Evolutionary conservation across 2,888 invertebrate genomes (phyloP).

Genomic region (Ornithoptera alexandrae): DNA sequence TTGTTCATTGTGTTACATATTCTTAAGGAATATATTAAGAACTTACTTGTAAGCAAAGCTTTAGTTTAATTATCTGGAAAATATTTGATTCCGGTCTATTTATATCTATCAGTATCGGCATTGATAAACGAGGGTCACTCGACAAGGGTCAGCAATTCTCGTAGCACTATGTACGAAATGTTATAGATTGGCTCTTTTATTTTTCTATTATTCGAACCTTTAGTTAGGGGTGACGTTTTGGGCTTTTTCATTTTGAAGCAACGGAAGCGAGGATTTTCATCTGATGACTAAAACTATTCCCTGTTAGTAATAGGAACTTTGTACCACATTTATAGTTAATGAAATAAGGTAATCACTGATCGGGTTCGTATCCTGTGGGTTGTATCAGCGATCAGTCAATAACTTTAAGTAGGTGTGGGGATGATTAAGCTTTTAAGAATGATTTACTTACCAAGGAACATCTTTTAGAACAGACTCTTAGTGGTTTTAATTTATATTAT

Average conservation of each 20-base stretch:
- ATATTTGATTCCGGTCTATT: neutral
- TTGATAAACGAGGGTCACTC: neutral
- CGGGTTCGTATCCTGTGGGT: neutral
- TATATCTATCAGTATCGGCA: neutral
- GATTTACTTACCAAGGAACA: no score
- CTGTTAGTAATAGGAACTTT: no score
- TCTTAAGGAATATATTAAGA: neutral
- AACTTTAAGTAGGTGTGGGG: no score
- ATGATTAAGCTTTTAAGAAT: no score
- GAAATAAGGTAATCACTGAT: no score
- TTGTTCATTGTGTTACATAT: no score
- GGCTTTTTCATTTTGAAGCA: neutral
- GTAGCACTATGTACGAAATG: neutral
- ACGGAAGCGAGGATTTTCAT: no score
- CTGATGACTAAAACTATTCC: no score
- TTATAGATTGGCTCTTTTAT: neutral
- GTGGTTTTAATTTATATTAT: no score
- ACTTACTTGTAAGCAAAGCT: neutral
- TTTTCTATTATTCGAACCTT: neutral
- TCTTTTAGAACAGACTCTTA: no score
- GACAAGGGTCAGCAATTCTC: neutral
- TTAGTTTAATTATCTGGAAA: neutral
- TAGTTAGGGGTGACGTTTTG: neutral
- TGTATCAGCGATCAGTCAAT: neutral
- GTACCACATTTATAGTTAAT: no score